These are phyloP conservation scores for Entomyzon cyanotis DNA, from an alignment of 2,113 vertebrate genomes.

Conservation along the genomic window DNA sequence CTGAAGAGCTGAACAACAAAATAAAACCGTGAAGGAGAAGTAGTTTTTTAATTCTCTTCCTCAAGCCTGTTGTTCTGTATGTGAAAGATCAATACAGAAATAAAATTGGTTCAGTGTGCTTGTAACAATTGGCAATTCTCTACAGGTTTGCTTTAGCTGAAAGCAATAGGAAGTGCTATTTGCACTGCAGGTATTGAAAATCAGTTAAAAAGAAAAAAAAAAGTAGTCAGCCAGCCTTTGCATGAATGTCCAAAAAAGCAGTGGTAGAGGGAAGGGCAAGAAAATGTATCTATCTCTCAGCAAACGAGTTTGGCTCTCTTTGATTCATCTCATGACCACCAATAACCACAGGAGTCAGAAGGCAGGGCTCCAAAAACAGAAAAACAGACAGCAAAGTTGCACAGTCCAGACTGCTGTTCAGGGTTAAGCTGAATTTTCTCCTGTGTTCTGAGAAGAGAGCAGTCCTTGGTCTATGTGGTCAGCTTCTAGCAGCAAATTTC, in stretches of 20 bases:
- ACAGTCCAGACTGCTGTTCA: not conserved
- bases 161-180: not conserved
- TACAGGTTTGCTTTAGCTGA: not conserved
- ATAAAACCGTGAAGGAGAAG: not conserved
- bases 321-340: not conserved
- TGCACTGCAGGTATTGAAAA: not conserved
- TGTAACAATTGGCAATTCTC: not conserved
- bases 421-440: not conserved
- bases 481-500: not conserved
- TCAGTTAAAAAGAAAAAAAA: not conserved
- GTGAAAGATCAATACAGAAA: constrained; percentile 18
- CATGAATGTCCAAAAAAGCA: not conserved
- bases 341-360: not conserved
- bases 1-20: not conserved
- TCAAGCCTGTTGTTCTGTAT: not conserved
- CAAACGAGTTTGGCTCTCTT: not conserved
- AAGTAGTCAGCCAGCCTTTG: not conserved
- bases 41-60: not conserved
- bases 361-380: not conserved
- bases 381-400: rapidly evolving
- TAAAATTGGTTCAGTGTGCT: not conserved
- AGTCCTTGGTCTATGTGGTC: not conserved
- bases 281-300: not conserved
- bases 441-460: not conserved
- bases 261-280: not conserved